phyloP scores from a whole-genome alignment of 1,140 invertebrate species.

The Wiebesia pumilae region DNA sequence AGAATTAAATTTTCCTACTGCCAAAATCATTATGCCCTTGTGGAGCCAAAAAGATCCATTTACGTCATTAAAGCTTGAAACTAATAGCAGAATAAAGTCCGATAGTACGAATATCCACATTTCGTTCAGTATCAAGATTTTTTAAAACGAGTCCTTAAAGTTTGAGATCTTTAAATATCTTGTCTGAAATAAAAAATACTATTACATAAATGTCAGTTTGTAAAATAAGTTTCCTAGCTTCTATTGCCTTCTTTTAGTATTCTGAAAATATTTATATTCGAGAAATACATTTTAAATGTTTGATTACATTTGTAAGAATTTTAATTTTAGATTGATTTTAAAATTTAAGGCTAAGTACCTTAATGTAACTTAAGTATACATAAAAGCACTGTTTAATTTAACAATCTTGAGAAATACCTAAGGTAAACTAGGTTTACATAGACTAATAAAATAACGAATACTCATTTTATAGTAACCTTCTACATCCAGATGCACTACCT shows the following conservation, averaged over 20 bases:
- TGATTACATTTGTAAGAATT: neutral
- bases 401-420: neutral
- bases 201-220: neutral
- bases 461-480: neutral
- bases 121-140: neutral
- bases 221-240: no score
- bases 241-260: neutral
- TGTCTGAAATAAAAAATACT: neutral
- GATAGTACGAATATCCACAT: neutral
- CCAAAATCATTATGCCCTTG: neutral
- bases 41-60: neutral
- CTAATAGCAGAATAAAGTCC: neutral
- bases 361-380: neutral
- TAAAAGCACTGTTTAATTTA: conserved; percentile 1
- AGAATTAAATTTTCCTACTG: conserved; percentile 1
- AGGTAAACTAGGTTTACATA: neutral
- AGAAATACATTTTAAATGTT: neutral
- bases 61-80: neutral
- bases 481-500: neutral
- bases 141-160: neutral
- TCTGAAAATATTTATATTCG: neutral
- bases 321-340: neutral
- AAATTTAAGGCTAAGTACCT: neutral
- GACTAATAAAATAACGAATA: neutral
- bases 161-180: no score